A percentile compares a stretch with the other conserved stretches of the same genome.
Evolutionary conservation across 2,888 invertebrate genomes (phyloP).

Genomic region (Bellardia pandia): DNA sequence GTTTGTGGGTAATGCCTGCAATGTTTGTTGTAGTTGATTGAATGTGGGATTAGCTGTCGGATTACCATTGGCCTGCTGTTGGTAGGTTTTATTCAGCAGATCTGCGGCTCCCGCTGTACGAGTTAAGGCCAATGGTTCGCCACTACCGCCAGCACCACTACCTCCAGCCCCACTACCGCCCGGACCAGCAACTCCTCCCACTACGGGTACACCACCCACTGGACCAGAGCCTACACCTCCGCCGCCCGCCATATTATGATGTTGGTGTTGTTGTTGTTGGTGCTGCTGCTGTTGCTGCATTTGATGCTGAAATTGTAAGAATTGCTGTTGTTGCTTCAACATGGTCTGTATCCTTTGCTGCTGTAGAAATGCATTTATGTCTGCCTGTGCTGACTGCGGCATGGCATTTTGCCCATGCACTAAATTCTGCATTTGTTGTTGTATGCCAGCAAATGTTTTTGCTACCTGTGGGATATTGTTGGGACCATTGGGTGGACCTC

Average conservation of each 20-base stretch:
- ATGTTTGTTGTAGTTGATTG: slow-evolving; percentile 79
- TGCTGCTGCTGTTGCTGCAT: slow-evolving; percentile 79
- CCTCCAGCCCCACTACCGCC: slow-evolving; percentile 69
- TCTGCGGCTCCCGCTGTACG: slow-evolving; percentile 81
- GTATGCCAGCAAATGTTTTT: slow-evolving; percentile 78
- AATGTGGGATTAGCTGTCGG: slow-evolving; percentile 75
- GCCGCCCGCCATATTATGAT: slow-evolving; percentile 76
- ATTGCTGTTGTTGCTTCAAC: slow-evolving; percentile 78
- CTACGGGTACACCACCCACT: slow-evolving; percentile 67
- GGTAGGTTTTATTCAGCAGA: slow-evolving; percentile 78
- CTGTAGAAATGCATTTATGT: slow-evolving; percentile 78
- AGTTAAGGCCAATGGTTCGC: slow-evolving; percentile 79
- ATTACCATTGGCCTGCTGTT: slow-evolving; percentile 80
- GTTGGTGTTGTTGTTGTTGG: slow-evolving; percentile 79
- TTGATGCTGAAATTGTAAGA: slow-evolving; percentile 76
- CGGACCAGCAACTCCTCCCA: slow-evolving; percentile 68
- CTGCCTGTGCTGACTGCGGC: slow-evolving; percentile 77
- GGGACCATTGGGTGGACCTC: slow-evolving; percentile 77
- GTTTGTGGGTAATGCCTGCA: slow-evolving; percentile 78
- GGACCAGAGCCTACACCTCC: slow-evolving; percentile 69
- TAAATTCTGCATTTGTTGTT: slow-evolving; percentile 80
- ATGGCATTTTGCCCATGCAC: slow-evolving; percentile 78
- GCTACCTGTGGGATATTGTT: slow-evolving; percentile 78
- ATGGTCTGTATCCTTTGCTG: slow-evolving; percentile 79
- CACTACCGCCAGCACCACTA: slow-evolving; percentile 68